These are phyloP conservation scores for Dinoponera quadriceps DNA, from an alignment of 1,140 invertebrate species.

Conservation along the genomic window DNA sequence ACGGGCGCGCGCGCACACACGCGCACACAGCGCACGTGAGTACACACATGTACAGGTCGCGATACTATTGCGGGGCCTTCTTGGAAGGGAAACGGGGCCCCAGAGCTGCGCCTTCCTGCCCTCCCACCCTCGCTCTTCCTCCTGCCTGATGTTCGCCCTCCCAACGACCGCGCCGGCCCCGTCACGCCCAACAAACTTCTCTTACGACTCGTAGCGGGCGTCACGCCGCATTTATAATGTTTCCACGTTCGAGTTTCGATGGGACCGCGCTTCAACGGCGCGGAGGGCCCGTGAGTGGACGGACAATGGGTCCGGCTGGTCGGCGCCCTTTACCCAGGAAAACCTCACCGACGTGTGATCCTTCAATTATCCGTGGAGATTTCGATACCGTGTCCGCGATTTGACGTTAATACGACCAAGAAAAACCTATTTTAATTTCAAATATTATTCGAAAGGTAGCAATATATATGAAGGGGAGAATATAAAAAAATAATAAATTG, in stretches of 20 bases:
- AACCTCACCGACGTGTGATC: constrained; percentile 64
- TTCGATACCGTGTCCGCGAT: neutral
- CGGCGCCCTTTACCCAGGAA: constrained; percentile 69
- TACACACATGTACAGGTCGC: constrained; percentile 58
- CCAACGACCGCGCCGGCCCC: constrained; percentile 75
- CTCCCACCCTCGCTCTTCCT: neutral
- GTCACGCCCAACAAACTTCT: constrained; percentile 84
- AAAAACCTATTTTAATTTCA: no score
- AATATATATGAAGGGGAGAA: neutral
- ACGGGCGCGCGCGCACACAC: constrained; percentile 38
- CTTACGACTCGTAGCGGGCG: constrained; percentile 74
- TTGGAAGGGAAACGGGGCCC: constrained; percentile 76
- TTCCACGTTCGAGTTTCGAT: constrained; percentile 84
- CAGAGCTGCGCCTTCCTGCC: constrained; percentile 37
- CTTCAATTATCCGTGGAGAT: constrained; percentile 41
- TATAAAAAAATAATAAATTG: neutral
- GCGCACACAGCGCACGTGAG: neutral
- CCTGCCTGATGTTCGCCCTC: constrained; percentile 51
- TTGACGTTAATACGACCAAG: constrained; percentile 3
- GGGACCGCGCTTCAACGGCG: constrained; percentile 70
- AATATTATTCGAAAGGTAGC: neutral
- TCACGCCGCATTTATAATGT: constrained; percentile 85
- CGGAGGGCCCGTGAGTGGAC: constrained; percentile 60
- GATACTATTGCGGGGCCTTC: constrained; percentile 78
- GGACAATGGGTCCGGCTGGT: constrained; percentile 68